Percentiles rank a stretch among this genome's conserved stretches.
Evolutionary conservation across 2,888 invertebrate genomes (phyloP).

Genomic region (Eudasyphora cyanicolor): DNA sequence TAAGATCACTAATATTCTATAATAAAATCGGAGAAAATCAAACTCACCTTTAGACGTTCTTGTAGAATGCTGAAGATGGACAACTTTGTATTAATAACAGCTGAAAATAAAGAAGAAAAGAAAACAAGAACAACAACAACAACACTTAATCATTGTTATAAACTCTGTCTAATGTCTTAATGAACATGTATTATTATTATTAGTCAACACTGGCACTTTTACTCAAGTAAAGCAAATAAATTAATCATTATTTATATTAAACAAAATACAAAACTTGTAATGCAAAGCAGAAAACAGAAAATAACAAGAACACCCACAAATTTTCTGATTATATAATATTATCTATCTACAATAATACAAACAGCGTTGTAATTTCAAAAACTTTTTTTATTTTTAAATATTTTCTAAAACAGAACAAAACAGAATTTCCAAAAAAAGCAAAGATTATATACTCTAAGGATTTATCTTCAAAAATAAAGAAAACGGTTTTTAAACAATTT

Average conservation of each 20-base stretch:
- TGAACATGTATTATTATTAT: background rate
- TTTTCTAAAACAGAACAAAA: slow-evolving; percentile 3
- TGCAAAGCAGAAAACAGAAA: slow-evolving; percentile 24
- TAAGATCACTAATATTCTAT: background rate
- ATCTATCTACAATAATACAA: slow-evolving; percentile 8
- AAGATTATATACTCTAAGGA: slow-evolving; percentile 5
- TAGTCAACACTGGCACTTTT: slow-evolving; percentile 22
- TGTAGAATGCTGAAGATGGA: too few species aligned
- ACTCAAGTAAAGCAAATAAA: slow-evolving; percentile 30
- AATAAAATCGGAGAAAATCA: background rate
- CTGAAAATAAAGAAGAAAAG: background rate
- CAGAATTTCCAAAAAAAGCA: slow-evolving; percentile 11
- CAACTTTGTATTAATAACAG: too few species aligned
- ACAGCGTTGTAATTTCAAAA: slow-evolving; percentile 42
- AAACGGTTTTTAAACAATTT: slow-evolving; percentile 49
- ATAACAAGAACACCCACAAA: slow-evolving; percentile 4
- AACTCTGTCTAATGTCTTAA: slow-evolving; percentile 5
- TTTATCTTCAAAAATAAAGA: slow-evolving; percentile 53
- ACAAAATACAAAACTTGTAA: slow-evolving; percentile 23
- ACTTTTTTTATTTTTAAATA: slow-evolving; percentile 53
- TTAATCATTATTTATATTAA: slow-evolving; percentile 28
- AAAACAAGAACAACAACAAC: background rate
- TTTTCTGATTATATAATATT: slow-evolving; percentile 26
- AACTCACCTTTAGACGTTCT: too few species aligned
- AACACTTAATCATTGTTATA: slow-evolving; percentile 7